Base-by-base conservation (phyloP, 2,888 invertebrate species). In the Scaeva pyrastri region DNA sequence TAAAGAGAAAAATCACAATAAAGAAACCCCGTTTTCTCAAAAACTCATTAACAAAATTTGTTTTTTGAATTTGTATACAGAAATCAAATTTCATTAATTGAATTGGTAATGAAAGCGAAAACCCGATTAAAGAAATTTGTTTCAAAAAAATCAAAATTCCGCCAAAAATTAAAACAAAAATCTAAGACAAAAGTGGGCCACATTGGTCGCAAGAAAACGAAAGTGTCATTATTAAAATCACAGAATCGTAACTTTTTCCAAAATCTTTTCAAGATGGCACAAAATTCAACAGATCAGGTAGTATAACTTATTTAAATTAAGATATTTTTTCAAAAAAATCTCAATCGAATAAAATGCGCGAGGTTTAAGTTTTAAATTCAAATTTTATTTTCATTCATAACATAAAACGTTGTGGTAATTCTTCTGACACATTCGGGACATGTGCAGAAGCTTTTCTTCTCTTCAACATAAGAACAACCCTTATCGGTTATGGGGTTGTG, bases 231-330 rank as follows among this genome's bases (percentile, higher is more conserved):
- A 0, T n/a, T 7, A 12, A 71, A 36, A 48, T 48, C 12, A 4
- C 8, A 31, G 23, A 56, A 43, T 1, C 41, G 7, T 0, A 12
- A 45, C 23, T 26, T 21, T 36, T 11, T 11, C 5, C 19, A 62
- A 52, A 2, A 41, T 23, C 1, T 21, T 7, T 14, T 6, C 11
- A 48, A 41, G 41, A 81, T 71, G 75, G 19, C 36, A 36, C 36
- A 19, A 10, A 19, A 16, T 43, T 31, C 58, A 74, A 75, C 71
- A 77, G 52, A 26, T 21, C 43, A 82, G 82, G 82, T 82, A 82
- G n/a, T 72, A 76, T 68, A 58, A 23, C 43, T 31, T 14, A n/a
- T 19, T 3, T 7, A 19, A 56, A 19, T 56, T 10, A 3, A 2
- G 10, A 3, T 56, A 56, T 62, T 62, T 62, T 23, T 60, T n/a